A percentile compares a stretch with the other conserved stretches of the same genome.
phyloP scores from a whole-genome alignment of 1,140 invertebrate genomes.

The Callitettix versicolor region DNA sequence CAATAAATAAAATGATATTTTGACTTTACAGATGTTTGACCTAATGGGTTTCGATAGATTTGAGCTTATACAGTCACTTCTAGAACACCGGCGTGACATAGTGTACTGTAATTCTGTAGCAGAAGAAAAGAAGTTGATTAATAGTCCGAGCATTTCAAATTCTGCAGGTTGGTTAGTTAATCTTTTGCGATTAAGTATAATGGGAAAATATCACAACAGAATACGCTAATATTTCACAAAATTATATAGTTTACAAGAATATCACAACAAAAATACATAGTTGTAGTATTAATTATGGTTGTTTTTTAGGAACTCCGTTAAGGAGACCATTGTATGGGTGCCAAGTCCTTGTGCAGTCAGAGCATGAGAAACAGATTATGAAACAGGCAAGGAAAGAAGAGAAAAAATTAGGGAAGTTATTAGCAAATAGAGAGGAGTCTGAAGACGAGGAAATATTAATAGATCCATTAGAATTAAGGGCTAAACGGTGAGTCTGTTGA shows the following conservation, averaged over 20 bases:
- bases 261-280: not conserved
- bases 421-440: conserved; percentile 41
- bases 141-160: not conserved
- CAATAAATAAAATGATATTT: no score
- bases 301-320: not conserved
- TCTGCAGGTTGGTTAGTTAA: not conserved
- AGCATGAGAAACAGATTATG: conserved; percentile 65
- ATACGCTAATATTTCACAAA: not conserved
- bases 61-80: conserved; percentile 67
- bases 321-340: conserved; percentile 47
- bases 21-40: conserved; percentile 75
- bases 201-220: not conserved
- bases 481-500: conserved; percentile 32
- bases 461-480: conserved; percentile 33
- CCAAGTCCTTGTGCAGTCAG: conserved; percentile 73
- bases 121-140: conserved; percentile 8
- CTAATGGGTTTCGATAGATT: conserved; percentile 79
- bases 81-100: conserved; percentile 57
- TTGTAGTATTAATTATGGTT: not conserved
- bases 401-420: conserved; percentile 60
- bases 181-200: not conserved
- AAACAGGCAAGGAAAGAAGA: conserved; percentile 84
- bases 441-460: conserved; percentile 42
- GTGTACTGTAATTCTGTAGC: conserved; percentile 3
- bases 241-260: not conserved